Evolutionary conservation across 2,888 invertebrate genomes (phyloP), one percentile per base, ranked within the genome.

Genomic region (Parnassius glacialis): DNA sequence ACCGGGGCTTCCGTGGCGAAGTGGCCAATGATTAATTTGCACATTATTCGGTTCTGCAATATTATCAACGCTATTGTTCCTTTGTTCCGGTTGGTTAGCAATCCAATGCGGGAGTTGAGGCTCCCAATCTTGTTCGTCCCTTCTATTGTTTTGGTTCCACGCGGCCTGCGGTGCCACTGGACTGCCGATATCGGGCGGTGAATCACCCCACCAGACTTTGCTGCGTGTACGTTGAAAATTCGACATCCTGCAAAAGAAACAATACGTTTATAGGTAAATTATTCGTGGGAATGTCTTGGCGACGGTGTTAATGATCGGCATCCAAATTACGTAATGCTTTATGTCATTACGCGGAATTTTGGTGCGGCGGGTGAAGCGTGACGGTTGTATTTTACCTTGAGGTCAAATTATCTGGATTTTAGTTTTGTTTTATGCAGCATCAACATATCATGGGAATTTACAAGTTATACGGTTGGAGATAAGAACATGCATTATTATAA

Each of bases 141-240:
- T 73, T 13, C 78, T 75, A 69, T 82, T 82, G 74, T 83, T 80
- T 70, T 74, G 79, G 74, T 84, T 83, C 76, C 84, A 79, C 61
- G 78, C 78, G 55, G 83, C 69, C 67, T 78, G 80, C 59, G 76
- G 76, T 12, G 90, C 83, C 43, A 90, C 85, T 45, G 92, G 92
- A 70, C 90, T 92, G 59, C 84, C 87, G 53, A 86, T 72, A 66
- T 79, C 83, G 62, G 85, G 85, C 69, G 90, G 87, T 70, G 90
- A 83, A 75, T 92, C 92, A 62, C 92, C 93, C 94, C 94, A 94
- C 94, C 94, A 94, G 11, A 94, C 94, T 83, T 94, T 94, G 81
- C 94, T 94, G 67, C 93, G 92, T 68, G 93, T 93, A 72, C 94
- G 90, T 86, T 94, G 94, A 79, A 94, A 94, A 80, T 93, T 93